Evolutionary conservation across 2,113 vertebrate species (phyloP), one percentile per base, ranked within the genome.

Genomic region (Rhinopomastus cyanomelas): DNA sequence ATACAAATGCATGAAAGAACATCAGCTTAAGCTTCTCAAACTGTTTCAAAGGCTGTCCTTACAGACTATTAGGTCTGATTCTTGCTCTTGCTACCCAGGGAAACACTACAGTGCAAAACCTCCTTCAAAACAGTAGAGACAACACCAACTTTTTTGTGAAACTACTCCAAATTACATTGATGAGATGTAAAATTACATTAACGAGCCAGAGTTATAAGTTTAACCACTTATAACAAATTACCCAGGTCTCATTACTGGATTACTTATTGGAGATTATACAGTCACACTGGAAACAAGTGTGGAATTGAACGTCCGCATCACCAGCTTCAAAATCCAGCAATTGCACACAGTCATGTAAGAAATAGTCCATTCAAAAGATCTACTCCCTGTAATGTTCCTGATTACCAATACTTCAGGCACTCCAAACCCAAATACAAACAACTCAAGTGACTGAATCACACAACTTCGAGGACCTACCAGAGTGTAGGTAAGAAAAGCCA

Each of bases 261-360:
- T 93, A 85, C 72, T 73, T 77, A 72, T 39, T 81, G 49, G 53
- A 91, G 52, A 89, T 81, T 25, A 85, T 74, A 83, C 55, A 83
- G 65, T 29, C 72, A 36, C 17, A 78, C 0, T 64, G 39, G 65
- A 88, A 82, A 85, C 37, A 51, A 49, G 34, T 62, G 60, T 67
- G n/a, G 52, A 88, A 81, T 25, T 56, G 79, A 80, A 81, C 3
- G 25, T 39, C 76, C 83, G 27, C 6, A 72, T 22, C 78, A 55
- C 22, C 67, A 83, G 32, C 34, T 85, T 52, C 72, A 74, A 77
- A 74, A n/a, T 55, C 72, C 60, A 67, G 37, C 68, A 77, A 67
- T 71, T 75, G 42, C 22, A 69, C 30, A 61, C 4, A 53, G 52
- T 56, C 60, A 52, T 9, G 3, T 6, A 71, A 80, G 72, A 87